These are phyloP conservation scores for Syngnathus acus DNA, from an alignment of 2,797 vertebrate genomes.

Conservation along the genomic window DNA sequence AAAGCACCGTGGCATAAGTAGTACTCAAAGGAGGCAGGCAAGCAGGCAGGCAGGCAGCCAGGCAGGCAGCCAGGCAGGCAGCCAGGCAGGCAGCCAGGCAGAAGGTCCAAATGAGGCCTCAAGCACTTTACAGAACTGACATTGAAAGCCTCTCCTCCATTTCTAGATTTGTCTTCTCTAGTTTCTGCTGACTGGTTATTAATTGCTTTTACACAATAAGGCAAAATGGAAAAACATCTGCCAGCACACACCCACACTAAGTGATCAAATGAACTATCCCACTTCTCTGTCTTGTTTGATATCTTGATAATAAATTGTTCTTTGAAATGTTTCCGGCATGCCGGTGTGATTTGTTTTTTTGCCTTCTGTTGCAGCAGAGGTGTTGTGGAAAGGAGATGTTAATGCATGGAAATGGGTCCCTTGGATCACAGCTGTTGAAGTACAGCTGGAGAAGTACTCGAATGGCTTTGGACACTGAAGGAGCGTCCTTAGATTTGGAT, in stretches of 20 bases:
- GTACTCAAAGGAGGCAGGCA: conserved; percentile 31
- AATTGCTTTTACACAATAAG: conserved; percentile 44
- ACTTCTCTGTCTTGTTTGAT: conserved; percentile 68
- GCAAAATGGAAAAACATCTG: conserved; percentile 43
- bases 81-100: conserved; percentile 9
- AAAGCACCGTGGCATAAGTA: neutral
- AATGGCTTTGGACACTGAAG: conserved; percentile 69
- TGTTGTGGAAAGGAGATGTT: conserved; percentile 56
- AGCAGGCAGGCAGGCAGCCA: conserved; percentile 8
- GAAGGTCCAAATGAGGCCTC: conserved; percentile 21
- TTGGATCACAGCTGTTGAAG: conserved; percentile 62
- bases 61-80: conserved; percentile 6
- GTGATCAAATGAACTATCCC: conserved; percentile 41
- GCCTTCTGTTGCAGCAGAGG: conserved; percentile 24
- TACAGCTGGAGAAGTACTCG: conserved; percentile 52
- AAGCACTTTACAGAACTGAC: conserved; percentile 59
- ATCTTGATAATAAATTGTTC: conserved; percentile 80
- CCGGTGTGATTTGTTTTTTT: conserved; percentile 22
- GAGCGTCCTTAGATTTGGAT: neutral
- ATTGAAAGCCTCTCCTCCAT: conserved; percentile 29
- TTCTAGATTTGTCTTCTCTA: conserved; percentile 50
- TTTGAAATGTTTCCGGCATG: conserved; percentile 53
- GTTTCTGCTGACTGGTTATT: conserved; percentile 43
- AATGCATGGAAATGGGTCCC: conserved; percentile 65
- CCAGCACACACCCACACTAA: conserved; percentile 38